A percentile compares a stretch with the other conserved stretches of the same genome.
Evolutionary conservation across 2,113 vertebrate species (phyloP).

Genomic region (Colistium nudipinnis): DNA sequence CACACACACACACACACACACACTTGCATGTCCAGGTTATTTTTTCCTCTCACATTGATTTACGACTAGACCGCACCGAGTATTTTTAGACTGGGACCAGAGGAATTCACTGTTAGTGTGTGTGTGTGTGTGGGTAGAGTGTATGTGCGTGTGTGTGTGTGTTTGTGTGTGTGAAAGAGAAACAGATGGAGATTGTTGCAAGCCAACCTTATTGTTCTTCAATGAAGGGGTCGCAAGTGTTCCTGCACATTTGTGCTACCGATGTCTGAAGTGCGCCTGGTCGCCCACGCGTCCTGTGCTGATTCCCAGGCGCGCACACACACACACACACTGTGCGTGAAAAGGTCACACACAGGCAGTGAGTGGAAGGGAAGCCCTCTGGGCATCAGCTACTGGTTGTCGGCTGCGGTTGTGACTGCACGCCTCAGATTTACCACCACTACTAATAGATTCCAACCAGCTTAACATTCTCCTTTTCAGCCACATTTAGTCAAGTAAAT

Average conservation of each 20-base stretch:
- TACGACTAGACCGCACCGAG: slow-evolving; percentile 48
- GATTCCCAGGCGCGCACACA: slow-evolving; percentile 28
- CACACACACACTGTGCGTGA: neutral
- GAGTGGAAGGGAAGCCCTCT: slow-evolving; percentile 1
- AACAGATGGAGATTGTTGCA: slow-evolving; percentile 47
- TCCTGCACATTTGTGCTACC: slow-evolving; percentile 9
- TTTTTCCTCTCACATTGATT: slow-evolving; percentile 63
- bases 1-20: slow-evolving; percentile 23
- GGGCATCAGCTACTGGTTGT: slow-evolving; percentile 56
- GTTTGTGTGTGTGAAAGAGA: slow-evolving; percentile 19
- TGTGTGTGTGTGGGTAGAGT: slow-evolving; percentile 32
- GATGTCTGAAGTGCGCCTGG: slow-evolving; percentile 11
- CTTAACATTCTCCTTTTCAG: slow-evolving; percentile 18
- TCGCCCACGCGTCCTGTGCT: slow-evolving; percentile 38
- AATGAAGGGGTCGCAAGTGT: slow-evolving; percentile 5
- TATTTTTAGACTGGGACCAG: slow-evolving; percentile 64
- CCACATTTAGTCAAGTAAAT: slow-evolving; percentile 60
- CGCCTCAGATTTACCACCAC: slow-evolving; percentile 20
- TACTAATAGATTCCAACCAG: slow-evolving; percentile 50
- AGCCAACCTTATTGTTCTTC: slow-evolving; percentile 14
- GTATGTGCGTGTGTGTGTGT: slow-evolving; percentile 30
- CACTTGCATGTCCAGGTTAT: slow-evolving; percentile 24
- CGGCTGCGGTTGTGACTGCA: slow-evolving; percentile 37
- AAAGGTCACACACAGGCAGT: neutral
- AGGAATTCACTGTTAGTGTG: slow-evolving; percentile 35